A percentile compares a stretch with the other conserved stretches of the same genome.
Conservation (phyloP, 2,888 invertebrate genomes). For the Eupsilia transversa region DNA sequence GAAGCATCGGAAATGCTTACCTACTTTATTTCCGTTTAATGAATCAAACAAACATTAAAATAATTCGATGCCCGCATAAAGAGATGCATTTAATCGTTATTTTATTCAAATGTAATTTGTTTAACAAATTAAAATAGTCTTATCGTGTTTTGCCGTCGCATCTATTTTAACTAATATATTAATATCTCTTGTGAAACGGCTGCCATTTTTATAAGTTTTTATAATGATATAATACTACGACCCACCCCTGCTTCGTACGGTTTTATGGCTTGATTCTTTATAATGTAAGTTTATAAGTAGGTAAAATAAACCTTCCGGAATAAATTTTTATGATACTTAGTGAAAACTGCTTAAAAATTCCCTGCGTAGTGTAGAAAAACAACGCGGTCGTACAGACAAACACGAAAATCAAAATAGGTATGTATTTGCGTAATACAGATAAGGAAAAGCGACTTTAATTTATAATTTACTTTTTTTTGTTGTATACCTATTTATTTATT, state of each 20-base stretch:
- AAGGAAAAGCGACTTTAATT: too few relatives aligned
- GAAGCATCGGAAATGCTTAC: slow-evolving; percentile 17
- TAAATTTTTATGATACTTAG: background rate
- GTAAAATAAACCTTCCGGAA: background rate
- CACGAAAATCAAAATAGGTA: too few relatives aligned
- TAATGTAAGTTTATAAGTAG: too few relatives aligned
- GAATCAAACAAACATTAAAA: slow-evolving; percentile 26
- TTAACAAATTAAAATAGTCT: slow-evolving; percentile 4
- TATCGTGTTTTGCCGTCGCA: background rate
- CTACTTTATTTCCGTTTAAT: slow-evolving; percentile 15
- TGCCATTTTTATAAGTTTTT: background rate
- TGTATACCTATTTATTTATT: too few relatives aligned
- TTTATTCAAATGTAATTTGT: slow-evolving; percentile 52
- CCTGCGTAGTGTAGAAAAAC: background rate
- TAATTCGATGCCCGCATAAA: slow-evolving; percentile 31
- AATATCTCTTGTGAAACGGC: slow-evolving; percentile 3
- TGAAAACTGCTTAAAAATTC: background rate
- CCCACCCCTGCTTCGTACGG: background rate
- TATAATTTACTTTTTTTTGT: too few relatives aligned
- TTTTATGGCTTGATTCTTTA: too few relatives aligned
- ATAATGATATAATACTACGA: background rate
- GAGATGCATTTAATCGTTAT: slow-evolving; percentile 46
- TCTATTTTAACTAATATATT: background rate
- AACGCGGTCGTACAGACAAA: background rate
- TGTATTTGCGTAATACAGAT: too few relatives aligned